Percentiles rank a stretch among this genome's conserved stretches.
Evolutionary conservation across 2,113 vertebrate species (phyloP).

Genomic region (Reinhardtius hippoglossoides): DNA sequence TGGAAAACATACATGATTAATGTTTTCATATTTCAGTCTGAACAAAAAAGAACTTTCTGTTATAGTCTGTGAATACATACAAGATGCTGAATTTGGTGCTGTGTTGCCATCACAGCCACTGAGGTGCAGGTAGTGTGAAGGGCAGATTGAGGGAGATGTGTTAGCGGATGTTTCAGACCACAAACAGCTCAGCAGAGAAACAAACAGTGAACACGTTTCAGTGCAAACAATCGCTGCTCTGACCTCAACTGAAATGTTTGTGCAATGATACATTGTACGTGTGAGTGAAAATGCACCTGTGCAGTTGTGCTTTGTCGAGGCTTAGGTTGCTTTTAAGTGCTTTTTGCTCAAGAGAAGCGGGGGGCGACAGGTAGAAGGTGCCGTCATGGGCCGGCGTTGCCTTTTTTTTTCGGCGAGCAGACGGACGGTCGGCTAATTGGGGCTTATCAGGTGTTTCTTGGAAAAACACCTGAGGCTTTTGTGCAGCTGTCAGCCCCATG

Average conservation of each 20-base stretch:
- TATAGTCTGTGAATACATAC: background rate
- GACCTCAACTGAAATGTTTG: slow-evolving; percentile 24
- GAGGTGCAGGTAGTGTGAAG: slow-evolving; percentile 14
- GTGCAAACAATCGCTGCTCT: slow-evolving; percentile 14
- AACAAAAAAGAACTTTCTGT: slow-evolving; percentile 11
- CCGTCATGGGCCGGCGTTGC: slow-evolving; percentile 27
- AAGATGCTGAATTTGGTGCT: background rate
- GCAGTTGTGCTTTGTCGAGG: background rate
- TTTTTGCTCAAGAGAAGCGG: slow-evolving; percentile 1
- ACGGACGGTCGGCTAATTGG: slow-evolving; percentile 73
- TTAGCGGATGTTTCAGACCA: slow-evolving; percentile 14
- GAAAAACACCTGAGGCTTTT: slow-evolving; percentile 75
- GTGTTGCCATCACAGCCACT: slow-evolving; percentile 22
- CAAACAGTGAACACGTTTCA: slow-evolving; percentile 7
- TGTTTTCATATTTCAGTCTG: background rate
- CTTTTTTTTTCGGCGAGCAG: slow-evolving; percentile 39
- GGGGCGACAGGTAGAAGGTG: slow-evolving; percentile 60
- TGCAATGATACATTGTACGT: background rate
- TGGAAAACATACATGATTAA: background rate
- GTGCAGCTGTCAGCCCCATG: slow-evolving; percentile 54
- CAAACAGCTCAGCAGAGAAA: slow-evolving; percentile 9
- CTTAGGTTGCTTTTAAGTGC: background rate
- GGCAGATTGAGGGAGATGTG: slow-evolving; percentile 45
- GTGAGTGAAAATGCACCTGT: background rate
- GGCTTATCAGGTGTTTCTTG: slow-evolving; percentile 81